Base-by-base conservation (phyloP, 2,888 invertebrate genomes). In the Crioceris asparagi region DNA sequence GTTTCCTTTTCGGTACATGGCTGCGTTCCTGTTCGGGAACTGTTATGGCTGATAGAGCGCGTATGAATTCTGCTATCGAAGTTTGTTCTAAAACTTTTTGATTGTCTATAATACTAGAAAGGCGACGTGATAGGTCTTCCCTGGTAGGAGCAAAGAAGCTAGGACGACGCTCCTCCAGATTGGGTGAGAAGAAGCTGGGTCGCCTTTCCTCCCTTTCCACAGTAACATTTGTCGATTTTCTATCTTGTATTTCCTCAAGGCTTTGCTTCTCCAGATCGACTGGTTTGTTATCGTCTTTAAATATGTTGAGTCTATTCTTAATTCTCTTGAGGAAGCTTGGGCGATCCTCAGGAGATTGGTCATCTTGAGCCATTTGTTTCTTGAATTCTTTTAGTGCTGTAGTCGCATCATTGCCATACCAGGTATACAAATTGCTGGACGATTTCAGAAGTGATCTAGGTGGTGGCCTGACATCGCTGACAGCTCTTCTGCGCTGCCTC, bases 41-140 rank as follows among this genome's bases (percentile, higher is more conserved):
- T 1, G 59, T 56, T 17, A 86, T 67, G n/a, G 77, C 74, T 31
- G 83, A 79, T 32, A 88, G 63, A 0, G 84, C 85, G 38, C 85
- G 69, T 17, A 88, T 70, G 36, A 88, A 72, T 62, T 88, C 86
- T 1, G 85, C 87, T 10, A 88, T 71, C 15, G 85, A 83, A 0
- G 87, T 87, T 51, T 84, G 79, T 60, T 87, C 87, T 37, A 87
- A 65, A 8, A 85, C 72, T 52, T 73, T n/a, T n/a, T n/a, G n/a
- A n/a, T n/a, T n/a, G n/a, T n/a, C n/a, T n/a, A n/a, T n/a, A n/a
- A n/a, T n/a, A n/a, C n/a, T n/a, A n/a, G n/a, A n/a, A n/a, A n/a
- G n/a, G n/a, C n/a, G n/a, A n/a, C n/a, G n/a, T n/a, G n/a, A n/a
- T n/a, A n/a, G 72, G 4, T 74, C 69, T 50, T 74, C 72, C 10